Evolutionary conservation across 2,888 invertebrate species (phyloP), one percentile per base, ranked within the genome.

Genomic region (Nemotelus pantherinus): DNA sequence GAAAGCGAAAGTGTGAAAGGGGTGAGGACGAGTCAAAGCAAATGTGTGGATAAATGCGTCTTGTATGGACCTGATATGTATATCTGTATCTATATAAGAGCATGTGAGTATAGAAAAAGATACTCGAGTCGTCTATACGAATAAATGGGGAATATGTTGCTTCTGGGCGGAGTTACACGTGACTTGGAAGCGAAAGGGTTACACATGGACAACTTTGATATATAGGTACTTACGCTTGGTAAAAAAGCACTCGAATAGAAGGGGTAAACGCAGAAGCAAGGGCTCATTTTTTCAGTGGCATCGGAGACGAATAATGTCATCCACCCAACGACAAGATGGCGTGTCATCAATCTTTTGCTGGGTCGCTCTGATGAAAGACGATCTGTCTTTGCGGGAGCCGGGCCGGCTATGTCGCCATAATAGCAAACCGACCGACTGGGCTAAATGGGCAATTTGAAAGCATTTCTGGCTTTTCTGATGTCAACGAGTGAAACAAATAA

Each of bases 321-420:
- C 74, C 74, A 48, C 60, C 74, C 63, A 74, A 48, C 74, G 50
- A 50, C 70, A 74, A 74, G 74, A 74, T 74, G 74, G 74, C 74
- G 74, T 74, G 74, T 50, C 60, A 74, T 74, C 74, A 74, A 74
- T 74, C 74, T 74, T 63, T 9, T 2, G 70, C 44, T 53, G 44
- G 63, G 43, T 44, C 55, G 44, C n/a, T 47, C 58, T 58, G 71
- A 58, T 72, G 71, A 58, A 6, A 25, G 25, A 25, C 25, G 25
- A 67, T 67, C 67, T 67, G 10, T 1, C 47, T 70, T 70, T 10
- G 55, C 44, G 10, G 70, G 53, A 39, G 55, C 47, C 50, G n/a
- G 25, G 3, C 39, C 55, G 70, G 9, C 53, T 41, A 48, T 74
- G 63, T 74, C 60, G 60, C 63, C 60, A 58, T 72, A 55, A 60